Evolutionary conservation across 2,888 invertebrate genomes (phyloP), one percentile per base, ranked within the genome.

Genomic region (Thyatira batis): DNA sequence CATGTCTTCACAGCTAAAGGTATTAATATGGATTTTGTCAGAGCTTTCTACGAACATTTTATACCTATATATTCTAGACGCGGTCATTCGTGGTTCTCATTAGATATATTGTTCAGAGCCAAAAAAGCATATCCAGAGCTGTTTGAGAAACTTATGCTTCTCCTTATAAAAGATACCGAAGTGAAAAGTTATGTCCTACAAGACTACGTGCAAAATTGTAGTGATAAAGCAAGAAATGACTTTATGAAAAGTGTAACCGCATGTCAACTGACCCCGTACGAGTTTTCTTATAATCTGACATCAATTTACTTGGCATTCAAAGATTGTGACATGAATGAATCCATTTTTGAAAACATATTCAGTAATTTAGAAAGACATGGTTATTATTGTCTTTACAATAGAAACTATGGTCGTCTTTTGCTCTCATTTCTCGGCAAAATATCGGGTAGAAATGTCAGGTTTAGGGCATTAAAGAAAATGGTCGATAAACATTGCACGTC

Each of bases 91-190:
- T 54, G 54, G 54, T 54, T 44, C n/a, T 5, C 49, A 1, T 4
- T 51, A 28, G 23, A 51, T n/a, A 5, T 54, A 10, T n/a, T 54
- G 30, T 44, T 49, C 9, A 48, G 30, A 51, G 48, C 54, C 2
- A 43, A 28, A 28, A 50, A 46, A 10, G 50, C 50, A 17, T 48
- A 43, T 20, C 46, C 50, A 3, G 43, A 27, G 6, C 11, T 9
- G 17, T 48, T 54, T 13, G 20, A 50, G 9, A 25, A 33, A 17
- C 23, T 52, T 1, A 45, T 52, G 4, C n/a, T 21, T 11, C 2
- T 17, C 3, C 23, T 52, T 10, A 10, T 46, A n/a, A 52, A 30
- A 25, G 33, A 52, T 11, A 13, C 30, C 2, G 20, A 52, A 23
- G 30, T 52, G 3, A 46, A 25, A 11, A 28, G 13, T 43, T 10